Base-by-base conservation (phyloP, 2,888 invertebrate species). In the Eutolmus rufibarbis region DNA sequence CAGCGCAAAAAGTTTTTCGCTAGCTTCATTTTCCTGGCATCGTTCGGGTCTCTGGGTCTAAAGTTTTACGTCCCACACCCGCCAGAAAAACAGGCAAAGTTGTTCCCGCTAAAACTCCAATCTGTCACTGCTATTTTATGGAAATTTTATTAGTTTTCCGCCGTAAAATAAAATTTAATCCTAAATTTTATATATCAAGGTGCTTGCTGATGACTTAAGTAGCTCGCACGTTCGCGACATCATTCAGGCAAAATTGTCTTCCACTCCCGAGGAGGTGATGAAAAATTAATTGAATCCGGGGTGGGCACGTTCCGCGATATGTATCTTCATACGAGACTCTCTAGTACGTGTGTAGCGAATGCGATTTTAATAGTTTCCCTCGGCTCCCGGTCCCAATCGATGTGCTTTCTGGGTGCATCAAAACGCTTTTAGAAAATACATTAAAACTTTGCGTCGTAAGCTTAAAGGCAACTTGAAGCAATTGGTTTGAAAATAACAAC, bases 91-190 rank as follows among this genome's bases (percentile, higher is more conserved):
- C 81, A 16, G 34, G 81, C 12, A 51, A 81, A 81, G 56, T 56
- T 81, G 34, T 31, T n/a, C 81, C 31, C 81, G 81, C 81, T 81
- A 81, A 81, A 81, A 81, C 51, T 81, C 56, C 81, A 81, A 81
- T 81, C 56, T 81, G 81, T 81, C 81, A 81, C 81, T 81, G 51
- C 19, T 81, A 81, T 46, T 81, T 46, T 81, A 81, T 81, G 81
- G 51, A 81, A 51, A 81, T 81, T 81, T 81, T 81, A 46, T 46
- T 81, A 56, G 43, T 66, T 81, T 81, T 51, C 28, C 81, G 56
- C 51, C 81, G 23, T 81, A 81, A 81, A 81, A 81, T 81, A 81
- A 81, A 81, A 81, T 51, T 81, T 81, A 81, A 81, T 81, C 31
- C 56, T 2, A 81, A 81, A 81, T 81, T 81, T 81, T 81, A 81